Conservation (phyloP, 2,888 invertebrate species). For the Leistus spinibarbis region DNA sequence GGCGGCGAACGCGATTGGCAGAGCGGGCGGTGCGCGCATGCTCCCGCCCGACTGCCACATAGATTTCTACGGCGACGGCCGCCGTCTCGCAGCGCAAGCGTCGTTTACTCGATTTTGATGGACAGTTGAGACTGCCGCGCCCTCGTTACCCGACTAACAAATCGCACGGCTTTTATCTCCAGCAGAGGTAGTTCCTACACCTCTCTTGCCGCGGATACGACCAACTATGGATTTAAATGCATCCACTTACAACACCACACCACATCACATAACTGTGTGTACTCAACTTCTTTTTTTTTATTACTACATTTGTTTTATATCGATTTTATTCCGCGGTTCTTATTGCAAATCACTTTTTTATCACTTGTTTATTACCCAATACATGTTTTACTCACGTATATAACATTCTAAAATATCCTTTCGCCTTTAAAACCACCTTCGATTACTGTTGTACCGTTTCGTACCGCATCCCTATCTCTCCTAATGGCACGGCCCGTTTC, state of each 20-base stretch:
- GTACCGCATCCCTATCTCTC: too few species aligned
- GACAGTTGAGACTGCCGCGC: conserved; percentile 58
- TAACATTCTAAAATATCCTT: too few species aligned
- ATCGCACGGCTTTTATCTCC: conserved; percentile 54
- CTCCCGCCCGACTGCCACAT: not conserved
- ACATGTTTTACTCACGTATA: too few species aligned
- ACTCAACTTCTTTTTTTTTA: too few species aligned
- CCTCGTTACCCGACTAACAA: conserved; percentile 55
- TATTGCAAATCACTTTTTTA: too few species aligned
- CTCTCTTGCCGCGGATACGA: not conserved
- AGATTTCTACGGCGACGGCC: not conserved
- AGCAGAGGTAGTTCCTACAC: not conserved
- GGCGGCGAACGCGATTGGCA: conserved; percentile 42
- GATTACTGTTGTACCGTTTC: too few species aligned
- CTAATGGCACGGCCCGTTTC: too few species aligned
- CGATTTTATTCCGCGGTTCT: too few species aligned
- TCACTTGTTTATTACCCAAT: too few species aligned
- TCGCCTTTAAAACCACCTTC: too few species aligned
- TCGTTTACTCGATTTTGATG: conserved; percentile 59
- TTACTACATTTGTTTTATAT: too few species aligned
- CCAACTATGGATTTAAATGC: conserved; percentile 36
- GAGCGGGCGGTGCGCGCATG: conserved; percentile 39
- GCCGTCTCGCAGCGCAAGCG: conserved; percentile 50
- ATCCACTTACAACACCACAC: conserved; percentile 18
- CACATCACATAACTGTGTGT: too few species aligned